phyloP scores from a whole-genome alignment of 1,140 invertebrate genomes.

The Monomorium pharaonis region DNA sequence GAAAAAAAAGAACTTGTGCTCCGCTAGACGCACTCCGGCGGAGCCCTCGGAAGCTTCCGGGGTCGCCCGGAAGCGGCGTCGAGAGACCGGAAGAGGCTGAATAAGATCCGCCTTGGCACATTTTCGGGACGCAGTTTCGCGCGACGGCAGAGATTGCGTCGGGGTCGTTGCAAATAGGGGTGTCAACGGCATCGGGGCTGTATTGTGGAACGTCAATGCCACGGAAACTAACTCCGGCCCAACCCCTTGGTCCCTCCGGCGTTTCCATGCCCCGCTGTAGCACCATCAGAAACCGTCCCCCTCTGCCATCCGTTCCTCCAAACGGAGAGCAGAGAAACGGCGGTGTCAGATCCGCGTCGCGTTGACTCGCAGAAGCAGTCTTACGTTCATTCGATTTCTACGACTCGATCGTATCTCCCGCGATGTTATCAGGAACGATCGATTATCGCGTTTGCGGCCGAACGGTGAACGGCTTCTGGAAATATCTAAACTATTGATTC shows the following conservation, averaged over 20 bases:
- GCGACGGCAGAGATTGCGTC: conserved; percentile 71
- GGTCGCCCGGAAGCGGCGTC: conserved; percentile 60
- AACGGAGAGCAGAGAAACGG: not conserved
- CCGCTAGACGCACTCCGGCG: not conserved
- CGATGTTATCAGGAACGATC: not conserved
- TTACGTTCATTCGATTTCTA: conserved; percentile 75
- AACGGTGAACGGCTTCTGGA: not conserved
- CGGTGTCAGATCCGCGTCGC: conserved; percentile 71
- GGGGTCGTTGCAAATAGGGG: conserved; percentile 77
- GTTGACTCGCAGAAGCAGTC: conserved; percentile 66
- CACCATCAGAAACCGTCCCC: conserved; percentile 37
- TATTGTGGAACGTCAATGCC: conserved; percentile 80
- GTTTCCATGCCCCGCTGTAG: conserved; percentile 63
- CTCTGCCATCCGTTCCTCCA: conserved; percentile 39
- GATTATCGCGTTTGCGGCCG: not conserved
- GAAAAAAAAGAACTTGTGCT: conserved; percentile 1
- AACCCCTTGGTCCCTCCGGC: conserved; percentile 51
- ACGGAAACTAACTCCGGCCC: conserved; percentile 80
- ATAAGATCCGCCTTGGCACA: conserved; percentile 76
- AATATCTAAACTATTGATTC: not conserved
- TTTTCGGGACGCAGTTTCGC: conserved; percentile 67
- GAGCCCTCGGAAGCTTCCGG: not conserved
- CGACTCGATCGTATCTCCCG: not conserved
- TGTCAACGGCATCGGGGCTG: conserved; percentile 81
- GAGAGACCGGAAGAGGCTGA: conserved; percentile 74